phyloP scores from a whole-genome alignment of 2,113 vertebrate genomes.

The Corynorhinus townsendii region DNA sequence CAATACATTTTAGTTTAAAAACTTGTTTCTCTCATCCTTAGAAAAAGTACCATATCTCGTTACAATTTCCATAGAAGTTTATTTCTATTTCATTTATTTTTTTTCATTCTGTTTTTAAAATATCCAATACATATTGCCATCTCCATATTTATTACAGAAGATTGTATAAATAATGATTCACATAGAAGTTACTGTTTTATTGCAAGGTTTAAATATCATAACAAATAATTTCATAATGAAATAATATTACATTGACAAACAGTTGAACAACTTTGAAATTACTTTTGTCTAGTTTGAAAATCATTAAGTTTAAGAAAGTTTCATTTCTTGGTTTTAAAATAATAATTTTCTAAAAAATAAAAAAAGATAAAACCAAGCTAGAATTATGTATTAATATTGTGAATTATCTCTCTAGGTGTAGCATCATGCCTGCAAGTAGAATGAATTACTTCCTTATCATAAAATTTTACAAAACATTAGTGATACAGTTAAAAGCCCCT shows the following conservation, averaged over 20 bases:
- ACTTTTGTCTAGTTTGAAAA: background rate
- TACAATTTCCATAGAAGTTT: background rate
- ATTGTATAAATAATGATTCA: background rate
- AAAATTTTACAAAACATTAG: background rate
- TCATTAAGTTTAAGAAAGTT: background rate
- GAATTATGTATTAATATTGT: background rate
- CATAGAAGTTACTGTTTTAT: background rate
- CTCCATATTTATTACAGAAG: background rate
- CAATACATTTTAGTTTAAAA: background rate
- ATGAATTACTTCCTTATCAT: background rate
- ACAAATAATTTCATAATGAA: background rate
- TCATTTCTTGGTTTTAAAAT: background rate
- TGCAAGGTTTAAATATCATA: background rate
- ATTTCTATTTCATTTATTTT: background rate
- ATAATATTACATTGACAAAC: background rate
- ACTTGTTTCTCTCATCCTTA: background rate
- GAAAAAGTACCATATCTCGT: background rate
- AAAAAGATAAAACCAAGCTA: background rate
- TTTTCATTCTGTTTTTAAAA: too few species aligned
- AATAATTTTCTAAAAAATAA: background rate
- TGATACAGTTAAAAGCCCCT: background rate
- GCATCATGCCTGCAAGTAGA: background rate
- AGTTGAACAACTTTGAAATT: background rate
- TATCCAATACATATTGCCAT: background rate
- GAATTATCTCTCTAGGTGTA: background rate